Conservation (phyloP, 2,888 invertebrate species). For the Pristionchus entomophagus region DNA sequence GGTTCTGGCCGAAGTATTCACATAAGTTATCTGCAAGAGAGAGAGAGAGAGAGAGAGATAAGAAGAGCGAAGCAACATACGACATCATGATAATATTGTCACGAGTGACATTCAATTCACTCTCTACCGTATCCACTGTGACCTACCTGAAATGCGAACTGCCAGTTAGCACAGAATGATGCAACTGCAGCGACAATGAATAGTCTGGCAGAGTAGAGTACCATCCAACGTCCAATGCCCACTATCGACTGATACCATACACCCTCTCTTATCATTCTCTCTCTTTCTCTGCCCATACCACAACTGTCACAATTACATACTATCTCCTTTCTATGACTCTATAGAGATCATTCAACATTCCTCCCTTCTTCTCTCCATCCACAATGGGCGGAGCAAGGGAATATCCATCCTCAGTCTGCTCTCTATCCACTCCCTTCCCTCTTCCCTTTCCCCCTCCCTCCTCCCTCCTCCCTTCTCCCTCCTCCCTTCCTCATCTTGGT, state of each 20-base stretch:
- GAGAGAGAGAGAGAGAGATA: too few species aligned
- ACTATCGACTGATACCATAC: constrained; percentile 16
- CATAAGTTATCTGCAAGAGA: constrained; percentile 74
- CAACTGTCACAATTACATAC: too few species aligned
- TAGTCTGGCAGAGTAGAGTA: constrained; percentile 55
- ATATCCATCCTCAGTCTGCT: background rate
- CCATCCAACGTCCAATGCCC: constrained; percentile 43
- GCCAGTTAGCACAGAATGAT: constrained; percentile 74
- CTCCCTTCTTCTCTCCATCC: background rate
- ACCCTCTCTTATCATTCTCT: constrained; percentile 27
- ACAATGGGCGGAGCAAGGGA: background rate
- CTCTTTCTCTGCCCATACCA: background rate
- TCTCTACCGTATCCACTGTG: background rate
- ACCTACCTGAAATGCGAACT: constrained; percentile 73
- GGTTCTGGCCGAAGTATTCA: constrained; percentile 72
- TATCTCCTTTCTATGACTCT: too few species aligned
- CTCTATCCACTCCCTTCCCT: background rate
- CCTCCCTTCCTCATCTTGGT: too few species aligned
- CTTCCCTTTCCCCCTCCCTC: constrained; percentile 11
- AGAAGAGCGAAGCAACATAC: background rate
- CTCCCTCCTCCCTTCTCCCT: constrained; percentile 49
- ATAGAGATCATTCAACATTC: too few species aligned
- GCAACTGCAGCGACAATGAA: constrained; percentile 66
- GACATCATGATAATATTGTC: background rate
- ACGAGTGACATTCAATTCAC: background rate